Evolutionary conservation across 2,797 vertebrate species (phyloP).

Genomic region (Parauchenoglanis punctatus): DNA sequence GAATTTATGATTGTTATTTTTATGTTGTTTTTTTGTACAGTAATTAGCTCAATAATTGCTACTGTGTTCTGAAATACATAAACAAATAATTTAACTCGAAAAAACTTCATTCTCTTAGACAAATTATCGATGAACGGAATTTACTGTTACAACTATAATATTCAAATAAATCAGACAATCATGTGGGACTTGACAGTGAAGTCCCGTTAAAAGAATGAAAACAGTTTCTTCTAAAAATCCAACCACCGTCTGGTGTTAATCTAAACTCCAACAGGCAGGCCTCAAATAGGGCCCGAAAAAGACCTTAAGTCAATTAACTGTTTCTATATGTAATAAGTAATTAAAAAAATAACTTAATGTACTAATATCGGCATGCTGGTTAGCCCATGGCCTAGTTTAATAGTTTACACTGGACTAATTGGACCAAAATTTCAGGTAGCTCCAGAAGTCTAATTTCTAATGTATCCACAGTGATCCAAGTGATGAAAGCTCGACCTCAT

Average conservation of each 20-base stretch:
- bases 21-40: not conserved
- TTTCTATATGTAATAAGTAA: not conserved
- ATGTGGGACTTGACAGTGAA: not conserved
- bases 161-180: not conserved
- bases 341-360: not conserved
- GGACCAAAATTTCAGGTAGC: conserved; percentile 35
- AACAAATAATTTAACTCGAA: not conserved
- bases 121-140: not conserved
- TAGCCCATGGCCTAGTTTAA: conserved; percentile 1
- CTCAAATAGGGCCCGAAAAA: not conserved
- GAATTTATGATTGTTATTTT: not conserved
- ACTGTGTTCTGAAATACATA: not conserved
- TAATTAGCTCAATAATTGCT: not conserved
- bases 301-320: not conserved
- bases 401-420: conserved; percentile 13
- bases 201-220: not conserved
- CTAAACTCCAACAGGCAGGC: conserved; percentile 31
- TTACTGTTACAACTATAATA: not conserved
- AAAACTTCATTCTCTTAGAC: not conserved
- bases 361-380: not conserved
- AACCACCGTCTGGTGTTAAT: not conserved
- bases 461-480: conserved; percentile 3
- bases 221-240: not conserved
- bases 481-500: conserved; percentile 24
- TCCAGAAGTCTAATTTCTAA: conserved; percentile 37